Evolutionary conservation across 2,113 vertebrate species (phyloP).

Genomic region (Cyphomyrus plagiostoma): DNA sequence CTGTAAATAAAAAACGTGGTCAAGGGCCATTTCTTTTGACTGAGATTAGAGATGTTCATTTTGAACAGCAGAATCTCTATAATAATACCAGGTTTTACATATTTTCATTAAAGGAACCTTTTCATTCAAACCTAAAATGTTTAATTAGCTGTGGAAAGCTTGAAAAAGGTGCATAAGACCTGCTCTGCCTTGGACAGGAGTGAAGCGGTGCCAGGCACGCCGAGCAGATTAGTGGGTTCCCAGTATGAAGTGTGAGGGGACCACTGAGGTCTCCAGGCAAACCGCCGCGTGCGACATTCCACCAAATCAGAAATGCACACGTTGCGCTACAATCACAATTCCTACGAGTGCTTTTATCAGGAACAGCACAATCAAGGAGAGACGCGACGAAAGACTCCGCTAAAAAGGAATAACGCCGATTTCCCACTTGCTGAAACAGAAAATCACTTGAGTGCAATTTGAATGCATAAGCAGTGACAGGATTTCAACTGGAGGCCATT

Average conservation of each 20-base stretch:
- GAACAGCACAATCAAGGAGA: not conserved
- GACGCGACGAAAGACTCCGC: not conserved
- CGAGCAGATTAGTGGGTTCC: not conserved
- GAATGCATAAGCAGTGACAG: not conserved
- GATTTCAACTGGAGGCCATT: slow-evolving; percentile 4
- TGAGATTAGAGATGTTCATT: not conserved
- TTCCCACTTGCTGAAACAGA: not conserved
- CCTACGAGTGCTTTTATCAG: not conserved
- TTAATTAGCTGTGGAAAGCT: not conserved
- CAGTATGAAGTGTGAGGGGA: not conserved
- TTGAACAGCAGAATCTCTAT: not conserved
- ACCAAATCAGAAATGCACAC: not conserved
- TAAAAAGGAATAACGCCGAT: not conserved
- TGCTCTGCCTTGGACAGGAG: not conserved
- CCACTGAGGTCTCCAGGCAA: not conserved
- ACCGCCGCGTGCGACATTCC: not conserved
- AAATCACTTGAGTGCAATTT: not conserved
- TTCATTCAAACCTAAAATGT: not conserved
- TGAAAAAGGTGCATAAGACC: not conserved
- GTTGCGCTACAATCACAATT: not conserved
- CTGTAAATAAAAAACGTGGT: not conserved
- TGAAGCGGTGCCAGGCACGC: not conserved
- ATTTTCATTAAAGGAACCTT: not conserved
- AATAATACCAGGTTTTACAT: not conserved
- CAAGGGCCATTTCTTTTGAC: not conserved